Base-by-base conservation (phyloP, 2,113 vertebrate genomes). In the Chloroceryle aenea region DNA sequence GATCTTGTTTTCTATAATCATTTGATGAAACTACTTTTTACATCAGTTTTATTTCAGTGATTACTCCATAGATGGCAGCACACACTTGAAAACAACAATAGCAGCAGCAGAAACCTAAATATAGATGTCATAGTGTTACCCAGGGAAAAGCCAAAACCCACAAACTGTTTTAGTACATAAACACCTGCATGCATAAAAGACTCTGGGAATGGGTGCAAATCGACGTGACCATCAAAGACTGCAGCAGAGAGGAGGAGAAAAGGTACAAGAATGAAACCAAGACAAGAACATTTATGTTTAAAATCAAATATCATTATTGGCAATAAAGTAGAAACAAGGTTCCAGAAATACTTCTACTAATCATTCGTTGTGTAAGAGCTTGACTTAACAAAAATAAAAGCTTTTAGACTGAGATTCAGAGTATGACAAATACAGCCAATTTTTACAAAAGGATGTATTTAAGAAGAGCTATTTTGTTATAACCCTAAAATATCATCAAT, bases 1-100 rank as follows among this genome's bases (percentile, higher is more conserved):
- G 27, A 87, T 52, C 34, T 68, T 71, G 9, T 38, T 87, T 89
- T 59, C 43, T 11, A 5, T 13, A 12, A 56, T 50, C 30, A 74
- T 81, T 63, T 43, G n/a, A 67, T 30, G 72, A 89, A 91, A 48
- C 6, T 20, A 4, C 6, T 42, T 58, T 88, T 73, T 13, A 7
- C 16, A 80, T 30, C 20, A 62, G 21, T 32, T 62, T 94, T 85
- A 22, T 62, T 96, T 42, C 90, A 87, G 23, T 7, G 36, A 62
- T 67, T 90, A 81, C 47, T 74, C 95, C 56, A 81, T 81, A 96
- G 95, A 77, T 89, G 94, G 96, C 94, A 95, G 92, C 90, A 96
- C 26, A 85, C 6, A 29, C 95, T 77, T 69, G 55, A 87, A 93
- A 87, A 80, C 89, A 91, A 55, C 21, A 82, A 7, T 25, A 82